A percentile compares a stretch with the other conserved stretches of the same genome.
phyloP scores from a whole-genome alignment of 2,888 invertebrate species.

The Ophraella communa region DNA sequence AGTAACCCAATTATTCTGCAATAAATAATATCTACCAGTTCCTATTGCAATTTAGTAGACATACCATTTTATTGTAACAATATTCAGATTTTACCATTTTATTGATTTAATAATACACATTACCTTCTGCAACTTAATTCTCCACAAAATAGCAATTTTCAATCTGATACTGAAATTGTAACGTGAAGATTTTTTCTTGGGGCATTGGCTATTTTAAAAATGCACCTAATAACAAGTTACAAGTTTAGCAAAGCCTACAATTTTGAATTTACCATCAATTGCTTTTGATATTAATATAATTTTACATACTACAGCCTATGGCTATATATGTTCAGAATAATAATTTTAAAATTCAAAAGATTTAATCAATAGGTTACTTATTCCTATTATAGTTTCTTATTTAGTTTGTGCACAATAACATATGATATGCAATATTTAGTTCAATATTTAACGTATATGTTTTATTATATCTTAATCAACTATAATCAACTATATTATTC shows the following conservation, averaged over 20 bases:
- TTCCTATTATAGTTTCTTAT: neutral
- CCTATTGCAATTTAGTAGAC: slow-evolving; percentile 17
- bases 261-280: slow-evolving; percentile 59
- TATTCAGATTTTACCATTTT: slow-evolving; percentile 54
- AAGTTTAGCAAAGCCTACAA: slow-evolving; percentile 53
- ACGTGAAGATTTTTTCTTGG: slow-evolving; percentile 51
- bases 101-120: slow-evolving; percentile 55
- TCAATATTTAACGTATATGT: neutral
- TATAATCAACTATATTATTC: too few species aligned
- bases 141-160: slow-evolving; percentile 60
- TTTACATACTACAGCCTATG: slow-evolving; percentile 54
- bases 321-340: slow-evolving; percentile 46
- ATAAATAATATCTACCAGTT: neutral
- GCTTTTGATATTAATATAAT: slow-evolving; percentile 59
- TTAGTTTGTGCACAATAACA: neutral
- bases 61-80: neutral
- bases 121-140: slow-evolving; percentile 57
- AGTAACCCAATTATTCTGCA: neutral
- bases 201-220: slow-evolving; percentile 50
- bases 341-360: slow-evolving; percentile 49
- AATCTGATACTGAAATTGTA: slow-evolving; percentile 60
- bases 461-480: too few species aligned
- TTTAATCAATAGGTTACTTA: slow-evolving; percentile 42
- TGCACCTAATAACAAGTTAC: slow-evolving; percentile 54
- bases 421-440: neutral